A percentile compares a stretch with the other conserved stretches of the same genome.
phyloP scores from a whole-genome alignment of 1,140 invertebrate genomes.

The Eubasilissa regina region DNA sequence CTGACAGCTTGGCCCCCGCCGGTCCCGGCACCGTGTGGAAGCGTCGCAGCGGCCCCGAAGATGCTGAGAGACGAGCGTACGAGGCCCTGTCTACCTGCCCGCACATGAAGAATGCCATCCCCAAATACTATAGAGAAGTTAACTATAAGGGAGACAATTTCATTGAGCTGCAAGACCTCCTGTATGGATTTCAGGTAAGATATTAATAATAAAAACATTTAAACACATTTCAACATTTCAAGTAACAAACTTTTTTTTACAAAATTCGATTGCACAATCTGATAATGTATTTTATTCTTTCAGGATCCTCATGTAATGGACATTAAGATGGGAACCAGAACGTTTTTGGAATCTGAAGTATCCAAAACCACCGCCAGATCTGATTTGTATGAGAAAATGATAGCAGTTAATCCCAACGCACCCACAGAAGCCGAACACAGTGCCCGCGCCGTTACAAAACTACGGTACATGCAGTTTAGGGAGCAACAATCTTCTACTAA shows the following conservation, averaged over 20 bases:
- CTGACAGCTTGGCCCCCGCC: conserved; percentile 92
- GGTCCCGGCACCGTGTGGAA: conserved; percentile 96
- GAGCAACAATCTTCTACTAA: conserved; percentile 95
- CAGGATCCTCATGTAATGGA: conserved; percentile 92
- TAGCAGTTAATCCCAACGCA: conserved; percentile 90
- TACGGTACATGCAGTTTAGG: conserved; percentile 96
- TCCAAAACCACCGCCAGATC: conserved; percentile 83
- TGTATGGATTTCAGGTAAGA: conserved; percentile 80
- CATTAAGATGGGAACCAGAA: conserved; percentile 93
- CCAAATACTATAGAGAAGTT: conserved; percentile 89
- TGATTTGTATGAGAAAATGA: conserved; percentile 94
- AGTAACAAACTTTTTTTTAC: neutral
- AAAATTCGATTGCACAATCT: conserved; percentile 21
- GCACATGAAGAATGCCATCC: conserved; percentile 83
- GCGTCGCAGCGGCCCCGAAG: conserved; percentile 82
- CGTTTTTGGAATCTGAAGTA: conserved; percentile 95
- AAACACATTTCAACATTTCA: neutral
- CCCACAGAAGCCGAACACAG: conserved; percentile 88
- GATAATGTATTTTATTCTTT: conserved; percentile 48
- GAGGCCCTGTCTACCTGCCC: conserved; percentile 85
- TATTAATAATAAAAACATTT: neutral
- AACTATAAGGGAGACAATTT: conserved; percentile 90
- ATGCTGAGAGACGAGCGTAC: conserved; percentile 87
- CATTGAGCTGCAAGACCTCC: conserved; percentile 91
- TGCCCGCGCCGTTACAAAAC: conserved; percentile 88